A percentile compares a stretch with the other conserved stretches of the same genome.
Evolutionary conservation across 2,797 vertebrate genomes (phyloP).

Genomic region (Melanotaenia pygmaea): DNA sequence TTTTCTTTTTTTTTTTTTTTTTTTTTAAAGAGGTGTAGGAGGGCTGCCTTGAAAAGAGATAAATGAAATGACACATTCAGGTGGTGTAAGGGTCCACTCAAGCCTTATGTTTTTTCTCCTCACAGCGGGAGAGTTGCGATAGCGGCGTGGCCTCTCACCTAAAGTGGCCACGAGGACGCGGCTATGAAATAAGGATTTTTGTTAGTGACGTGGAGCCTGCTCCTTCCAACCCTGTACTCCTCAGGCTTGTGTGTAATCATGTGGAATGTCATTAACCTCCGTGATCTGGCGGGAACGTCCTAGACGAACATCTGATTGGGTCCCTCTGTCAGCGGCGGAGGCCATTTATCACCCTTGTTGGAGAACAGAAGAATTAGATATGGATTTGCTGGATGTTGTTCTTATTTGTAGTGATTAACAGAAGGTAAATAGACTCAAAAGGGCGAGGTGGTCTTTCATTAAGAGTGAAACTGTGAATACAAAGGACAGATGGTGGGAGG

Average conservation of each 20-base stretch:
- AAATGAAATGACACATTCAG: conserved; percentile 43
- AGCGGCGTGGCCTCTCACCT: conserved; percentile 51
- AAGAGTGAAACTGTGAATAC: conserved; percentile 9
- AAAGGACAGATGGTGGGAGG: neutral
- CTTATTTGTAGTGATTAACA: conserved; percentile 51
- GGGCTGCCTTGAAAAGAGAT: conserved; percentile 30
- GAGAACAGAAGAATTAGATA: conserved; percentile 36
- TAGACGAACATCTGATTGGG: conserved; percentile 45
- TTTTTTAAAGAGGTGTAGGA: neutral
- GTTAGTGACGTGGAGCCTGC: conserved; percentile 56
- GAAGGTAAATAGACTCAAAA: conserved; percentile 50
- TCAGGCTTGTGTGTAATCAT: conserved; percentile 69
- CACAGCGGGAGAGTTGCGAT: conserved; percentile 49
- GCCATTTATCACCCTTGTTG: conserved; percentile 34
- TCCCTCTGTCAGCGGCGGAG: conserved; percentile 19
- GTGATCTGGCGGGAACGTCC: conserved; percentile 50
- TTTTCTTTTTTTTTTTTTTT: conserved; percentile 24
- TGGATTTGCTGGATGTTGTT: conserved; percentile 45
- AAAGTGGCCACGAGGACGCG: conserved; percentile 44
- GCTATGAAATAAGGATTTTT: conserved; percentile 69
- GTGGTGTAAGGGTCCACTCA: conserved; percentile 14
- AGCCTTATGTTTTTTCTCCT: conserved; percentile 12
- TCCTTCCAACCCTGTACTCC: conserved; percentile 60
- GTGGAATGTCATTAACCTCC: conserved; percentile 78
- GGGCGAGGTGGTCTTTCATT: conserved; percentile 28